Evolutionary conservation across 2,888 invertebrate species (phyloP), one percentile per base, ranked within the genome.

Genomic region (Xanthostigma xanthostigma): DNA sequence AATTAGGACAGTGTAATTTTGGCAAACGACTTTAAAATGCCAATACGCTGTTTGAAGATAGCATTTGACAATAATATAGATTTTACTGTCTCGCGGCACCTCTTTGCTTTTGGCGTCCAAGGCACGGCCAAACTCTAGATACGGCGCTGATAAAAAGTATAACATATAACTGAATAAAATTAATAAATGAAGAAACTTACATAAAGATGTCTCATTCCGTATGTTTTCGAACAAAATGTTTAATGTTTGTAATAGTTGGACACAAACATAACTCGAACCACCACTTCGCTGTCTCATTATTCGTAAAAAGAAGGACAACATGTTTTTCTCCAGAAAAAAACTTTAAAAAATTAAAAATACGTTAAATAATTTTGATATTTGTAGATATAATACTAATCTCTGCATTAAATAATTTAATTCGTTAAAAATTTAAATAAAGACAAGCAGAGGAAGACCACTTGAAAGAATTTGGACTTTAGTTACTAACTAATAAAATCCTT

Each of bases 151-250:
- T 12, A 36, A 17, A 41, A 33, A 41, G 17, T 42, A 13, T 5
- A 12, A 41, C 8, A 37, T 11, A 27, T 27, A 27, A 27, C 6
- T 27, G 27, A 6, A 27, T 6, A 27, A 27, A 27, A 27, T 27
- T 27, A 27, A 27, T 3, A 39, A 14, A 41, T 46, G 37, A 14
- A 33, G 11, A 46, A 53, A 83, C 93, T 86, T 75, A 98, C 98
- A 98, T 51, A 99, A 71, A 45, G 96, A 97, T 33, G 98, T 98
- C 71, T 98, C 96, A 72, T 98, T 95, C 55, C 95, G 76, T 58
- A 99, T 98, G 66, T 99, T 99, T 69, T 98, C 98, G 76, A 99
- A 99, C 48, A 99, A 71, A 62, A 99, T 99, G 68, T 98, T 98
- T 34, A 99, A 74, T 2, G 97, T 98, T 69, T 99, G 98, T 37